A percentile compares a stretch with the other conserved stretches of the same genome.
Conservation (phyloP, 2,113 vertebrate species). For the Galemys pyrenaicus region DNA sequence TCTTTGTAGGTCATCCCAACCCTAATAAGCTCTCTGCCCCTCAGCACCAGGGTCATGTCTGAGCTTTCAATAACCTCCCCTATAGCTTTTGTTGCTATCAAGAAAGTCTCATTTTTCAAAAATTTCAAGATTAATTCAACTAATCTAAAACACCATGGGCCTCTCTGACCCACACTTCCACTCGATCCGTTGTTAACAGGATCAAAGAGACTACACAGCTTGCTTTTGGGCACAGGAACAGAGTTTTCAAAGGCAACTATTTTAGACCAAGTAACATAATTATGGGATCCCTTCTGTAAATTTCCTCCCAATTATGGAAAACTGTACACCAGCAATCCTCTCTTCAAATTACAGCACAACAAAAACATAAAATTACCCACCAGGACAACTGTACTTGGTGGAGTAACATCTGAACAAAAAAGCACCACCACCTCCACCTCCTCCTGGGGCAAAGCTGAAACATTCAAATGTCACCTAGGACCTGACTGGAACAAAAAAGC, state of each 20-base stretch:
- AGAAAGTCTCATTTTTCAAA: not conserved
- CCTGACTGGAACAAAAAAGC: not conserved
- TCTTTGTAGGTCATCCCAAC: not conserved
- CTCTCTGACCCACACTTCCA: not conserved
- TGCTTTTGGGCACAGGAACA: not conserved
- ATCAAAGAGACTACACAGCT: not conserved
- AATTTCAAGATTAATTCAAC: conserved; percentile 49
- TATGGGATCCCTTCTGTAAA: conserved; percentile 41
- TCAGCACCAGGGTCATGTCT: not conserved
- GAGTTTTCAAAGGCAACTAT: conserved; percentile 40
- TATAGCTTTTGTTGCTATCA: not conserved
- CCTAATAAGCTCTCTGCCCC: not conserved
- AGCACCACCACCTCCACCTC: not conserved
- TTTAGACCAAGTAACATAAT: conserved; percentile 28
- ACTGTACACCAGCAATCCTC: not conserved
- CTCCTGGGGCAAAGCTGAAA: not conserved
- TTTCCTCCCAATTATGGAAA: not conserved
- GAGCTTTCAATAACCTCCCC: not conserved
- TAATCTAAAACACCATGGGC: not conserved
- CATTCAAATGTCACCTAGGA: not conserved
- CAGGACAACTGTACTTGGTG: not conserved
- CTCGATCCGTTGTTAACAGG: not conserved
- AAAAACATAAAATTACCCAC: conserved; percentile 39
- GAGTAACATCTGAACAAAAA: not conserved
- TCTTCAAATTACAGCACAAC: conserved; percentile 35